Evolutionary conservation across 2,797 vertebrate genomes (phyloP), one percentile per base, ranked within the genome.

Genomic region (Staurois parvus): DNA sequence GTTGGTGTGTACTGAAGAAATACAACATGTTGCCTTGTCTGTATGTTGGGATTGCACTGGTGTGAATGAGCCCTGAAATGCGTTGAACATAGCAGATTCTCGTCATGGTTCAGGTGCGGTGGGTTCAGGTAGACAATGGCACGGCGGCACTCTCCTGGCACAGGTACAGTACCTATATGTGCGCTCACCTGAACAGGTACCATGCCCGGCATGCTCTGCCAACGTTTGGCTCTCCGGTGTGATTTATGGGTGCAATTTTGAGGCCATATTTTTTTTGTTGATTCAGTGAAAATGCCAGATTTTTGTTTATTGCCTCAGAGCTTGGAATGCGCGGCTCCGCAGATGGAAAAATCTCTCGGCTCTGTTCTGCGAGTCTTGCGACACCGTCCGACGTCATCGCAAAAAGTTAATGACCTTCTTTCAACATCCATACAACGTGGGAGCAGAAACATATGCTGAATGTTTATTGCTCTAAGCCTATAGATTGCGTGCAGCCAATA

Each of bases 391-490:
- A 34, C 45, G 66, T 70, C 78, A 56, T 15, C 4, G 21, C 12
- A 24, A 4, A 13, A 45, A 26, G 29, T 21, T 66, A 42, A 69
- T 68, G 78, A 52, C 67, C 66, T 80, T 70, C 40, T 56, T 70
- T 70, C 66, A 26, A 70, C 78, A 80, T 80, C 29, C 15, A 70
- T 21, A 42, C 24, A 70, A 48, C 5, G 67, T 70, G 66, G 29
- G 67, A 70, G 42, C 32, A 10, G 66, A 70, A 68, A 30, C 42
- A 37, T 70, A 30, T 69, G 67, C 13, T 70, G 11, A 2, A 21
- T 32, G 48, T 69, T 52, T 56, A 26, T 80, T 80, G n/a, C 21
- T 80, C 70, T 70, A 52, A 56, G 8, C 78, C 66, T 80, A 70
- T 70, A 32, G 66, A 70, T 30, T 70, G 48, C 26, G 29, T 29